Evolutionary conservation across 1,140 invertebrate genomes (phyloP), one percentile per base, ranked within the genome.

Genomic region (Listronotus bonariensis): DNA sequence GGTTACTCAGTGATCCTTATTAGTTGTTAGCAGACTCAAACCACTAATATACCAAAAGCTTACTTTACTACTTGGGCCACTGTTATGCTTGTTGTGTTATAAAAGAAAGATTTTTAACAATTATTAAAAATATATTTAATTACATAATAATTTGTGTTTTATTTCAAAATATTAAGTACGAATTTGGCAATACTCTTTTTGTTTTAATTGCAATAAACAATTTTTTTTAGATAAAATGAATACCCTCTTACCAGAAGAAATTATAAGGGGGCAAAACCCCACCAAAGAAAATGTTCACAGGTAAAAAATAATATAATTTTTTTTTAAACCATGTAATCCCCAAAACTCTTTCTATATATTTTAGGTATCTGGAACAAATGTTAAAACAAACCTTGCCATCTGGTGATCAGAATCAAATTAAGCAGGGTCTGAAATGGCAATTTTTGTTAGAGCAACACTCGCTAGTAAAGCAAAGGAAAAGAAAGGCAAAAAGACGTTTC

Each of bases 401-500:
- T 6, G 31, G 45, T 10, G 71, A 72, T 15, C 38, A 17, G 18
- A 65, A 62, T 46, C 62, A 68, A 20, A 12, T 72, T 17, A 53
- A 51, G 1, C 4, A 36, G 1, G 65, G 69, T 49, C 46, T 68
- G 4, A 54, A 69, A 60, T 74, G 70, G 68, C 52, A 62, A 32
- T 74, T 72, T 51, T 32, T 69, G 4, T 59, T 74, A 6, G 65
- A 68, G 10, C 68, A 68, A 32, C 67, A 72, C 38, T 61, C 46
- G 10, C 32, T 61, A 17, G 14, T 60, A 12, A 70, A 68, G 36
- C 56, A 54, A 43, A 59, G 52, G 10, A 67, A 58, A 46, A 42
- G 17, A 49, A 69, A 63, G 52, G 59, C 52, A 2, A 71, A 71
- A 61, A 72, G 69, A 64, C 72, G 61, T 11, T 71, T 72, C 46